Evolutionary conservation across 2,113 vertebrate species (phyloP).

Genomic region (Mus musculus): DNA sequence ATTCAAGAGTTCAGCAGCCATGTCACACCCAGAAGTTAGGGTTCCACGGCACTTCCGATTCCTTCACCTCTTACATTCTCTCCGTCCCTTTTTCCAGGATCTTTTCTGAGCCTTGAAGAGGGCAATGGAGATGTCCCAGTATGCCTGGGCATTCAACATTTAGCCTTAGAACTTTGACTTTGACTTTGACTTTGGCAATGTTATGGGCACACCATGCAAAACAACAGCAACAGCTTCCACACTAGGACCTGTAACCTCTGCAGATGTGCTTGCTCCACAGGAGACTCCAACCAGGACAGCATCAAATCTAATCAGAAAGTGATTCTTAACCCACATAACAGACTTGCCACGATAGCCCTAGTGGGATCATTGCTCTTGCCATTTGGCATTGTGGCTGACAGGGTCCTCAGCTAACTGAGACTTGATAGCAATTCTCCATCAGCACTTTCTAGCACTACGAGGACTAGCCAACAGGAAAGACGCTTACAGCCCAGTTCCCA

Average conservation of each 20-base stretch:
- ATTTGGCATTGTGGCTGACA: background rate
- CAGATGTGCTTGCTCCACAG: background rate
- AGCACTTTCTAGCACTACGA: background rate
- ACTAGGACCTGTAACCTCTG: background rate
- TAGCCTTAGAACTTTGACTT: background rate
- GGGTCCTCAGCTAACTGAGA: background rate
- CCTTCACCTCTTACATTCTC: background rate
- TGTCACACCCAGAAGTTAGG: background rate
- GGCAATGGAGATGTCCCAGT: background rate
- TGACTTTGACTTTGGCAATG: background rate
- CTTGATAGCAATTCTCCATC: background rate
- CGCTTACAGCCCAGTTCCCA: background rate
- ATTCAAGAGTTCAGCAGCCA: background rate
- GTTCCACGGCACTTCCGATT: no score
- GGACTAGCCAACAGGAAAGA: background rate
- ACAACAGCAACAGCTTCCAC: background rate
- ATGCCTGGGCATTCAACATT: background rate
- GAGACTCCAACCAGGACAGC: no score
- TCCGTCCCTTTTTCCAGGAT: background rate
- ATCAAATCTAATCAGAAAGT: background rate
- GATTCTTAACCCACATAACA: background rate
- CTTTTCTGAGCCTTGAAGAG: background rate
- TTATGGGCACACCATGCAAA: background rate
- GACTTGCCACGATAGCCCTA: background rate
- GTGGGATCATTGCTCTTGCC: background rate